Evolutionary conservation across 2,113 vertebrate genomes (phyloP), one percentile per base, ranked within the genome.

Genomic region (Pao palembangensis): DNA sequence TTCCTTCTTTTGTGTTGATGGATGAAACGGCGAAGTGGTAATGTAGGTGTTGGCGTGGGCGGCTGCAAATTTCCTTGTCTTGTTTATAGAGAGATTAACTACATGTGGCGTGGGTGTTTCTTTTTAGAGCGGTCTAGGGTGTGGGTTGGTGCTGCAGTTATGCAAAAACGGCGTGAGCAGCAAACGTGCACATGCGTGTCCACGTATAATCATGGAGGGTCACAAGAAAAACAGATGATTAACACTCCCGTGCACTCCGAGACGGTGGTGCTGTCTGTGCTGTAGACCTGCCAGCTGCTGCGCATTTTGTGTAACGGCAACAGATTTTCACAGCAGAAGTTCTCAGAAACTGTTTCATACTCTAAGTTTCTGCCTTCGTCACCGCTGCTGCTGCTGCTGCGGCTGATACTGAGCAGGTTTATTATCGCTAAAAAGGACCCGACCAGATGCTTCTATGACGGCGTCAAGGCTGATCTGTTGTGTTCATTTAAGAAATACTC

Each of bases 51-150:
- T 46, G 55, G 8, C 55, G 62, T 60, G 44, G 18, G 57, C 44
- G 58, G 58, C 14, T 67, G 61, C 57, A 71, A 23, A 53, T 65
- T 44, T 69, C 21, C 55, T 51, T 46, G 48, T 69, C 31, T 55
- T 58, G n/a, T 51, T 55, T 66, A 28, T 10, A 14, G 18, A 55
- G 58, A 74, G 60, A 55, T 58, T 65, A 65, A 55, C 52, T 47
- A n/a, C 64, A 31, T 65, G 55, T 73, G 71, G 50, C 52, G 68
- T 62, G 59, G 43, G 41, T 38, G 34, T 38, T 38, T 38, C 34
- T 38, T 64, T 55, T 43, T 44, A 20, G 19, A 55, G 64, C 59
- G 58, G 61, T 61, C 59, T 28, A 16, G 14, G 21, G 70, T 43
- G 69, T 73, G 67, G 52, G 69, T 34, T 41, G 46, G 11, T 42